Conservation (phyloP, 2,888 invertebrate genomes). For the Torymus auratus region DNA sequence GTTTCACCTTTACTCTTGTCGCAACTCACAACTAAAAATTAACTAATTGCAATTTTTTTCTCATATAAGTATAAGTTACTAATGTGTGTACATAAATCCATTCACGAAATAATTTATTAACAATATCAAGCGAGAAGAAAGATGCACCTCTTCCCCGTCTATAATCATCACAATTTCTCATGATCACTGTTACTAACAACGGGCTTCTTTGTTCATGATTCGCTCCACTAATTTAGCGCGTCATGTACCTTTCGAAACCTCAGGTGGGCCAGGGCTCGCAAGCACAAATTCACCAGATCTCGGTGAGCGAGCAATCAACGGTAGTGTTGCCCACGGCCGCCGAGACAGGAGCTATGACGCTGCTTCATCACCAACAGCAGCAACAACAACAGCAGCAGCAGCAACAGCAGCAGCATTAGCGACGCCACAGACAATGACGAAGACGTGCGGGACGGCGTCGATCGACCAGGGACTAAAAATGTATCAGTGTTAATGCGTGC, state of each 20-base stretch:
- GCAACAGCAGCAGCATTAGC: conserved; percentile 56
- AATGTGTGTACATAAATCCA: not conserved
- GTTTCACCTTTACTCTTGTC: too few species aligned
- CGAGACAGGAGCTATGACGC: conserved; percentile 76
- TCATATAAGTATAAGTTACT: not conserved
- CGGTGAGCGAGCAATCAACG: conserved; percentile 75
- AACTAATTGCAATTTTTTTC: too few species aligned
- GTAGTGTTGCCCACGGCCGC: conserved; percentile 79
- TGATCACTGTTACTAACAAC: conserved; percentile 30
- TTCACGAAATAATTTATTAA: conserved; percentile 2
- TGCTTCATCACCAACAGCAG: conserved; percentile 74
- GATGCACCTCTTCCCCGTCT: too few species aligned
- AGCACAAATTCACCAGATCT: conserved; percentile 75
- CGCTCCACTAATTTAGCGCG: conserved; percentile 44
- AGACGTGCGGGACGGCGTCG: conserved; percentile 2
- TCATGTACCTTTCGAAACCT: conserved; percentile 56
- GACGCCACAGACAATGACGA: conserved; percentile 28
- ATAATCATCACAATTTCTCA: too few species aligned
- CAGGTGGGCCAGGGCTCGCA: conserved; percentile 75
- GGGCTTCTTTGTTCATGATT: conserved; percentile 25
- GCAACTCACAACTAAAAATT: too few species aligned
- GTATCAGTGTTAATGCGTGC: not conserved
- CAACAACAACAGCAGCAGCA: conserved; percentile 50
- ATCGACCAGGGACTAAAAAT: not conserved
- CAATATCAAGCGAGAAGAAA: not conserved